phyloP scores from a whole-genome alignment of 2,113 vertebrate genomes.

The Arizona elegans region DNA sequence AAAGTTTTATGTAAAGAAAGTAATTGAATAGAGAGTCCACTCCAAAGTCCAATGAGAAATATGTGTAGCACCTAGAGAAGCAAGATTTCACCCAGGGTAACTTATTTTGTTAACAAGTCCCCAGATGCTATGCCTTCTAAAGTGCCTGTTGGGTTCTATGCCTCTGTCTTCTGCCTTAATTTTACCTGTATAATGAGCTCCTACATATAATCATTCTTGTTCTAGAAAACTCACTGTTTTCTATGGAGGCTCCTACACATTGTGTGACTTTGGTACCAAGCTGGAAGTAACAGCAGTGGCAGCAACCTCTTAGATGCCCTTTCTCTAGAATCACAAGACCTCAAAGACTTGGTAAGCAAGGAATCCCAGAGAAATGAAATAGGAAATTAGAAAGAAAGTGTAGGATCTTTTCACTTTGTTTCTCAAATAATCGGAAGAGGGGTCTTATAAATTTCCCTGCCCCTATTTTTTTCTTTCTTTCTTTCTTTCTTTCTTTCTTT shows the following conservation, averaged over 20 bases:
- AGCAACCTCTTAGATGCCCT: not conserved
- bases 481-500: too few relatives aligned
- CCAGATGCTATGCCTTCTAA: not conserved
- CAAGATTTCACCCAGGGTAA: not conserved
- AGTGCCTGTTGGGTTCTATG: not conserved
- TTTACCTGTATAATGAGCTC: too few relatives aligned
- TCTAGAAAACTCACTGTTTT: not conserved
- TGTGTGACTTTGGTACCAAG: not conserved
- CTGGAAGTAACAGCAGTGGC: not conserved
- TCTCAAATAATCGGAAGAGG: not conserved
- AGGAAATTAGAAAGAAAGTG: not conserved
- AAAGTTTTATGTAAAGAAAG: not conserved
- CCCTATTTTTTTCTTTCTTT: too few relatives aligned
- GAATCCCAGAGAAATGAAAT: too few relatives aligned
- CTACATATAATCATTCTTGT: not conserved
- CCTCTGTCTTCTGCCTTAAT: too few relatives aligned
- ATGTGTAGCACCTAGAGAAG: not conserved
- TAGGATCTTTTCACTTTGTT: too few relatives aligned
- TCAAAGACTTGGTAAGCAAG: not conserved
- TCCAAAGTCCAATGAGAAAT: not conserved
- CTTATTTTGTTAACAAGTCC: not conserved
- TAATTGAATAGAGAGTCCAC: not conserved
- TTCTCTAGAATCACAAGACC: not conserved
- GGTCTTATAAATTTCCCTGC: not conserved
- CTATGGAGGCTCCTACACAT: not conserved